Conservation (phyloP, 2,888 invertebrate species). For the Campaea margaritaria region DNA sequence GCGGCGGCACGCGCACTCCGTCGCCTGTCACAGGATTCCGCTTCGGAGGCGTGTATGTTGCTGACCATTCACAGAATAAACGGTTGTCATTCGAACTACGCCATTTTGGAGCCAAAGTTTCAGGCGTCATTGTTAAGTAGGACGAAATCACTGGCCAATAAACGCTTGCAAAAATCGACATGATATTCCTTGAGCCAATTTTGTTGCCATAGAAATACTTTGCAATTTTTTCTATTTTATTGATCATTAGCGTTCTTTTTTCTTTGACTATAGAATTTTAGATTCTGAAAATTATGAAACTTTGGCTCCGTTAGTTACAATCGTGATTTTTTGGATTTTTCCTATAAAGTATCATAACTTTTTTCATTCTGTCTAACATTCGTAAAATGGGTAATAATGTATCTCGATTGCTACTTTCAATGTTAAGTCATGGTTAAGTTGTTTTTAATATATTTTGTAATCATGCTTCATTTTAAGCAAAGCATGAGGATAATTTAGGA, state of each 20-base stretch:
- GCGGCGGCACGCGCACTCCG: slow-evolving; percentile 83
- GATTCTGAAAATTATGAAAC: not conserved
- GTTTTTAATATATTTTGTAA: slow-evolving; percentile 39
- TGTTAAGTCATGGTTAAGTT: slow-evolving; percentile 11
- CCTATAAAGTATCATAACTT: too few relatives aligned
- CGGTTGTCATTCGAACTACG: slow-evolving; percentile 72
- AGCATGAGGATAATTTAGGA: slow-evolving; percentile 44
- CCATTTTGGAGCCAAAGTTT: slow-evolving; percentile 36
- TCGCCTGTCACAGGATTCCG: slow-evolving; percentile 88
- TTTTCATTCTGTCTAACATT: slow-evolving; percentile 11
- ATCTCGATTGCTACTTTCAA: slow-evolving; percentile 17
- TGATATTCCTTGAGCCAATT: not conserved
- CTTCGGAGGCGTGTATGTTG: slow-evolving; percentile 80
- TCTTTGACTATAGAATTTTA: not conserved
- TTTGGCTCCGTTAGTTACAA: too few relatives aligned
- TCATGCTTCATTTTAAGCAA: slow-evolving; percentile 54
- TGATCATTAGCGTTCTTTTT: not conserved
- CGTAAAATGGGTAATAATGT: slow-evolving; percentile 12
- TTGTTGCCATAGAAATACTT: not conserved
- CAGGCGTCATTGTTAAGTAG: slow-evolving; percentile 9
- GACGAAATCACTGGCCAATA: not conserved
- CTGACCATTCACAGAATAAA: slow-evolving; percentile 82
- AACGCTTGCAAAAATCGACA: not conserved
- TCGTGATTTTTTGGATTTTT: too few relatives aligned
- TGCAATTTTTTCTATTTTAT: not conserved